Evolutionary conservation across 2,888 invertebrate genomes (phyloP).

Genomic region (Tholera decimalis): DNA sequence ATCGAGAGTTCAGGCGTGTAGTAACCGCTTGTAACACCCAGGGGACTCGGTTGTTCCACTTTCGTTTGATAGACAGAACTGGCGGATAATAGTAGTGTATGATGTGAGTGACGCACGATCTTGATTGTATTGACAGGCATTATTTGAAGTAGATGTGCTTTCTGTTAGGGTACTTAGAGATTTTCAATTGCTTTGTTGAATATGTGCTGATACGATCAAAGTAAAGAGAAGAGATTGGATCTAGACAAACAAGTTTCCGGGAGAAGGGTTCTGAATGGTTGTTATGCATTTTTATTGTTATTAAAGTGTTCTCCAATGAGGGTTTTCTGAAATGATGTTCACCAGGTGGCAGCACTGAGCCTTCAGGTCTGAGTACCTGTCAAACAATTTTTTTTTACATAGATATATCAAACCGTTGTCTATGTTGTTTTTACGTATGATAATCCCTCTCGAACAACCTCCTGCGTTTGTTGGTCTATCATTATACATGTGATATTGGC

Average conservation of each 20-base stretch:
- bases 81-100: conserved; percentile 35
- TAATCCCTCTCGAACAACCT: too few relatives aligned
- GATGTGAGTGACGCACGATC: conserved; percentile 39
- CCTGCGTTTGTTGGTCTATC: too few relatives aligned
- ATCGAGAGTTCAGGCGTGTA: conserved; percentile 42
- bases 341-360: too few relatives aligned
- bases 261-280: neutral
- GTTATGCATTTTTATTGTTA: too few relatives aligned
- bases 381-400: too few relatives aligned
- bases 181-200: conserved; percentile 1
- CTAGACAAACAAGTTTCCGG: neutral
- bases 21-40: conserved; percentile 42
- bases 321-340: too few relatives aligned
- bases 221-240: neutral
- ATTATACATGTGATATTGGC: too few relatives aligned
- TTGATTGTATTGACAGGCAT: conserved; percentile 41
- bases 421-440: too few relatives aligned
- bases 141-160: conserved; percentile 24
- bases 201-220: neutral
- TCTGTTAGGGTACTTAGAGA: neutral
- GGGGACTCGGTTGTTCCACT: conserved; percentile 53
- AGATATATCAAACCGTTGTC: too few relatives aligned
- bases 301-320: too few relatives aligned
- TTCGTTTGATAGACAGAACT: conserved; percentile 42
- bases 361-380: too few relatives aligned